Base-by-base conservation (phyloP, 2,113 vertebrate species). In the Callocephalon fimbriatum region DNA sequence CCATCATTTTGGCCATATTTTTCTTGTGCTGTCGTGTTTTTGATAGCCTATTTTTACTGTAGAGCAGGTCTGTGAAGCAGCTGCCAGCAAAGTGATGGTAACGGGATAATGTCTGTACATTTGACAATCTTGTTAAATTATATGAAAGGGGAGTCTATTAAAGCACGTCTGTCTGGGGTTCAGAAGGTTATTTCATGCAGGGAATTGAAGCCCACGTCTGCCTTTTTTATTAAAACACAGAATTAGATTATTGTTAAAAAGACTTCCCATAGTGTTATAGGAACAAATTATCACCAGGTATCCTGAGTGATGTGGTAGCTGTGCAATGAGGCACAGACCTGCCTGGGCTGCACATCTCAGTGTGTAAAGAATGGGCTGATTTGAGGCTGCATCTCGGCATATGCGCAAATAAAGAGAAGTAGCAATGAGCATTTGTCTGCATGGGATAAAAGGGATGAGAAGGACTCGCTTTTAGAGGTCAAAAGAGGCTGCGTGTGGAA, bases 31-130 rank as follows among this genome's bases (percentile, higher is more conserved):
- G 68, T 62, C 81, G 21, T 84, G 95, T 94, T 86, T 35, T 80
- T 78, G 81, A 81, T 67, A 63, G 51, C 47, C 93, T 91, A 19
- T 91, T 95, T 96, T 91, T 86, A 59, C 59, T 74, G 54, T 26
- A 74, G 79, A 18, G 75, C 67, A 78, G 47, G 68, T 71, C 86
- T 90, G 83, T 40, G 73, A 89, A 87, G 77, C 83, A 93, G 80
- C 89, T 97, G 91, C 83, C 88, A 88, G 72, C 13, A 54, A 45
- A 77, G 56, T 6, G 2, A 19, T 38, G 47, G 86, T 54, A 92
- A 83, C 79, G 77, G 83, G 75, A 77, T 58, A 86, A 50, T 8
- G 3, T 89, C 91, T 81, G 51, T 89, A 84, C 61, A 29, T 91
- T 53, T 89, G 65, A 91, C 95, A 84, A 78, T 63, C 50, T 70